Base-by-base conservation (phyloP, 1,140 invertebrate genomes). In the Camponotus floridanus region DNA sequence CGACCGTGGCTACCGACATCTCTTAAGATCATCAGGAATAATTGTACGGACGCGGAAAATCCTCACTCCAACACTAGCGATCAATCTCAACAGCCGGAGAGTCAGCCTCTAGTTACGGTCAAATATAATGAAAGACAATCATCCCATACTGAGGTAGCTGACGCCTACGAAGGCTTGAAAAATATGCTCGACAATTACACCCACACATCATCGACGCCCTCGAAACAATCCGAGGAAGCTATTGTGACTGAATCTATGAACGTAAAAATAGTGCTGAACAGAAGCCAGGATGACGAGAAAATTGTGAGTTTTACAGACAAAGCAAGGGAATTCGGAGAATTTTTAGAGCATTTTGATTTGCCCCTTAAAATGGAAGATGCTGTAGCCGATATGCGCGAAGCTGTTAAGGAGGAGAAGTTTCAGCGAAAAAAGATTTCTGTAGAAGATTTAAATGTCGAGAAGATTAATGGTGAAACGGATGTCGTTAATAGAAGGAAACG, bases 331-430 rank as follows among this genome's bases (percentile, higher is more conserved):
- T 95, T 94, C 76, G 91, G 92, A 42, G 93, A 93, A 51, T 95
- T 95, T 76, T 80, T 95, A n/a, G 88, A 92, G 67, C 91, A 93
- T 51, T 94, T 95, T 76, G 92, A 95, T 85, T 42, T 93, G 4
- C 90, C 91, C 0, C 87, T 94, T 8, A 93, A 80, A 59, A 36
- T 59, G 15, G 76, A 62, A 42, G 76, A 79, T 36, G 86, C n/a
- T 9, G 67, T 21, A 8, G 15, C 45, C 0, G 68, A 87, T 13
- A 55, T 18, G 11, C 84, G n/a, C 2, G 67, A 73, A 13, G n/a
- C 76, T 8, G 62, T 86, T 64, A 85, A 71, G n/a, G 85, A 86
- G 18, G 76, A 87, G 48, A 87, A 89, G 18, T 83, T 84, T 83
- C 18, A 83, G 55, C 80, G 62, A 83, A 62, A 83, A 80, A 89